Conservation (phyloP, 2,113 vertebrate genomes). For the Rhodinocichla rosea region DNA sequence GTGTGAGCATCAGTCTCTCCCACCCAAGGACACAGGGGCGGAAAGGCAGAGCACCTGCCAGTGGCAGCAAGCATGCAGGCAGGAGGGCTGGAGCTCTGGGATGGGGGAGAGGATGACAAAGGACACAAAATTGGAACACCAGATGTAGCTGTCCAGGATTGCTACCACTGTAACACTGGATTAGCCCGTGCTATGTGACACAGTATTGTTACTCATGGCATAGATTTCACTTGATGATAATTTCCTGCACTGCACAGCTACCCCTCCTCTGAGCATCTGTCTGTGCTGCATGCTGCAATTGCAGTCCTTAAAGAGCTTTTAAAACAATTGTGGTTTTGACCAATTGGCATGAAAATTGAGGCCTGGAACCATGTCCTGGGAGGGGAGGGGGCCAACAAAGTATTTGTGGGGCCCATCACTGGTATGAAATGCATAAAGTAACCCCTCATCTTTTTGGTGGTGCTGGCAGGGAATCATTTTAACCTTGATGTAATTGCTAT, state of each 20-base stretch:
- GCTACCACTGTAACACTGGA: background rate
- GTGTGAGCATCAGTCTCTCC: background rate
- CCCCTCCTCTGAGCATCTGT: background rate
- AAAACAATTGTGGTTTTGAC: background rate
- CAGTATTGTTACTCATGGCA: background rate
- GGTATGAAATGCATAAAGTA: background rate
- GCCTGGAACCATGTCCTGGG: accelerated
- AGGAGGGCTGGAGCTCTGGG: background rate
- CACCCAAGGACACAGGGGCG: background rate
- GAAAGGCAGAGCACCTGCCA: background rate
- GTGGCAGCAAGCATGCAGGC: background rate
- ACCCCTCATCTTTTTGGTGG: background rate
- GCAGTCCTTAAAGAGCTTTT: background rate
- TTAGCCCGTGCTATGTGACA: background rate
- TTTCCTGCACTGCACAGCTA: background rate
- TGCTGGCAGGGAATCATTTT: background rate
- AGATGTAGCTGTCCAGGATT: background rate
- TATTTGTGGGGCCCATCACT: background rate
- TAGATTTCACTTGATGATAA: background rate
- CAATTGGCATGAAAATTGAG: background rate
- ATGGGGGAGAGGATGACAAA: background rate
- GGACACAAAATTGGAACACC: background rate
- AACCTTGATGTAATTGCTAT: background rate
- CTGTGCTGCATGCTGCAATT: background rate
- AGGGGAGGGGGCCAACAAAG: background rate